Evolutionary conservation across 53 echinoderm and acorn worm species (phyloP).

Genomic region (Zoroaster sp.): DNA sequence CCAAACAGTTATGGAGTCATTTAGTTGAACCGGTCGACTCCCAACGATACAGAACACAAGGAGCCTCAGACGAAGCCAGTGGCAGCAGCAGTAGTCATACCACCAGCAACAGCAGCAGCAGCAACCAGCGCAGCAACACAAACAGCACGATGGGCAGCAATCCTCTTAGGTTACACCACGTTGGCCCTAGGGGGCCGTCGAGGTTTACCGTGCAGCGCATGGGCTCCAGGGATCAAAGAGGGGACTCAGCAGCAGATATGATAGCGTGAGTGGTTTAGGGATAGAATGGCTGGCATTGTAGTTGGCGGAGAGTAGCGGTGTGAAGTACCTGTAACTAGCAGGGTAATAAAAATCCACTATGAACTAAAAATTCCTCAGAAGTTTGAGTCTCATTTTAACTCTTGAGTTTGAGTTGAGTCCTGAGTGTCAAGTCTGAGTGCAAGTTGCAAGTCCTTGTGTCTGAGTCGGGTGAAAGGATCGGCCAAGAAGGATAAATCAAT

Average conservation of each 20-base stretch:
- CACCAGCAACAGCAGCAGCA: conserved; percentile 2
- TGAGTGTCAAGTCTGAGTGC: background rate
- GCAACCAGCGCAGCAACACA: background rate
- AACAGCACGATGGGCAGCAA: background rate
- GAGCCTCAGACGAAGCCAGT: background rate
- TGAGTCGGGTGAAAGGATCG: too few relatives aligned
- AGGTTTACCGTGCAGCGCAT: conserved; percentile 44
- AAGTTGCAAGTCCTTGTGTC: background rate
- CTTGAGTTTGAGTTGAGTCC: background rate
- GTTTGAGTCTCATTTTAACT: too few relatives aligned
- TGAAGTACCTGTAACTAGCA: too few relatives aligned
- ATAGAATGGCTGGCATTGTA: too few relatives aligned
- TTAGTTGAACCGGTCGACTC: background rate
- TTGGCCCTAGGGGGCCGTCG: background rate
- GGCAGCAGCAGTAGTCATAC: background rate
- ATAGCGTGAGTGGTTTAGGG: conserved; percentile 61
- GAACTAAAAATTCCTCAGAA: too few relatives aligned
- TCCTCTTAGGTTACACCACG: background rate
- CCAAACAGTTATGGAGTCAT: conserved; percentile 26
- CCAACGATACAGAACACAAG: background rate
- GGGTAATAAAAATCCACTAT: too few relatives aligned
- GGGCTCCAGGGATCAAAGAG: conserved; percentile 38
- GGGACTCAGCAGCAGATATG: conserved; percentile 67
- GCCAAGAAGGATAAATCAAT: too few relatives aligned
- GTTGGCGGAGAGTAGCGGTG: too few relatives aligned